Conservation (phyloP, 2,888 invertebrate species). For the Melolontha melolontha region DNA sequence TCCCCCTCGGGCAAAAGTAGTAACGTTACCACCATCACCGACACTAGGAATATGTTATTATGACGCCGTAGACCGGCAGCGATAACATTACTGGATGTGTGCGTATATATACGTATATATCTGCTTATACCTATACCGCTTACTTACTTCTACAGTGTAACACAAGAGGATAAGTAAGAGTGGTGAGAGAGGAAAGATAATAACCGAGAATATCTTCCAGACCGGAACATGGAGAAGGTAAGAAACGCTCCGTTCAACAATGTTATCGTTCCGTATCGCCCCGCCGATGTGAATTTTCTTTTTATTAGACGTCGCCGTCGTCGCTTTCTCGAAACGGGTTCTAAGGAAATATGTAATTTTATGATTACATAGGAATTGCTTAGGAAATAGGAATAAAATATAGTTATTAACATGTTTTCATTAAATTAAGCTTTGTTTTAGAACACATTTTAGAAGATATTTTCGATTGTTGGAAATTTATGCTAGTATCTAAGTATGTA, state of each 20-base stretch:
- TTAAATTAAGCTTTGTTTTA: not conserved
- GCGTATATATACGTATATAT: slow-evolving; percentile 11
- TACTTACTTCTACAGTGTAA: slow-evolving; percentile 39
- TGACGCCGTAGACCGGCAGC: slow-evolving; percentile 28
- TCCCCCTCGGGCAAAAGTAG: slow-evolving; percentile 13
- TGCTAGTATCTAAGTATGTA: no score
- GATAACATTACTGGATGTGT: slow-evolving; percentile 27
- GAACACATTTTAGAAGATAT: no score
- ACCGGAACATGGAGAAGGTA: slow-evolving; percentile 58
- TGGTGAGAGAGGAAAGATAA: slow-evolving; percentile 61
- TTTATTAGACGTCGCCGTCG: slow-evolving; percentile 29
- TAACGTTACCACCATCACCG: slow-evolving; percentile 4
- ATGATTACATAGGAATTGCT: slow-evolving; percentile 1
- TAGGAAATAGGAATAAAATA: slow-evolving; percentile 5
- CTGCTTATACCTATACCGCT: not conserved
- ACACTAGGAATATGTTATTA: slow-evolving; percentile 37
- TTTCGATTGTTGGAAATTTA: no score
- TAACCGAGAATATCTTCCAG: slow-evolving; percentile 58
- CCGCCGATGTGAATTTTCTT: slow-evolving; percentile 45
- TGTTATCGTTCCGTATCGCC: slow-evolving; percentile 49
- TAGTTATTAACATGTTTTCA: not conserved
- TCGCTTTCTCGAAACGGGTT: slow-evolving; percentile 8
- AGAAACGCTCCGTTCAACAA: slow-evolving; percentile 49
- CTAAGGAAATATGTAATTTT: slow-evolving; percentile 3
- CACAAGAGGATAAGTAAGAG: slow-evolving; percentile 60